Percentiles rank a stretch among this genome's conserved stretches.
Conservation (phyloP, 2,888 invertebrate genomes). For the Alitta virens region DNA sequence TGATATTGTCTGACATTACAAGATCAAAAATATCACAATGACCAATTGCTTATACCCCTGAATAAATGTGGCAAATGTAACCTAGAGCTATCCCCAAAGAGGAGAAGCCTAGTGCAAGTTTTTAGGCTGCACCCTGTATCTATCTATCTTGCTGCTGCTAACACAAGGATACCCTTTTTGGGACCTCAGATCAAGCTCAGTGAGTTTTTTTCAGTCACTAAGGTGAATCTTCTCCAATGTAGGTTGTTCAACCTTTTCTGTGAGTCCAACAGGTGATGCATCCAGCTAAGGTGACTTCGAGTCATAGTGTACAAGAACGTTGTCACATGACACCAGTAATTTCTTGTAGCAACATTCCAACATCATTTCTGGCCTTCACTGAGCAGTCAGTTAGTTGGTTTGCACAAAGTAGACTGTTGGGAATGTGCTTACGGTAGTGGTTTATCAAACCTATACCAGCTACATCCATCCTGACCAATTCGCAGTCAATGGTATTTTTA, state of each 20-base stretch:
- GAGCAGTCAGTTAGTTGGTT: background rate
- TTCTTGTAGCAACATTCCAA: background rate
- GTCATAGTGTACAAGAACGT: constrained; percentile 10
- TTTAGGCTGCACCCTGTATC: no score
- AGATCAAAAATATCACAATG: no score
- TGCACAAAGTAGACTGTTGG: background rate
- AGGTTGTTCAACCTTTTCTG: background rate
- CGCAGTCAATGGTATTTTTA: no score
- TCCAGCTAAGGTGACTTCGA: background rate
- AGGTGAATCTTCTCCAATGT: constrained; percentile 5
- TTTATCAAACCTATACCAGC: constrained; percentile 1
- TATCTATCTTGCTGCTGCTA: no score
- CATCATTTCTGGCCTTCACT: background rate
- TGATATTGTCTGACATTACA: no score
- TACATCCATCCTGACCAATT: no score
- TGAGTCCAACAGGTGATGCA: background rate
- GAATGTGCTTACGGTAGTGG: background rate
- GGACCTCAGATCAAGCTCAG: background rate
- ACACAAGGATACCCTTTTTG: constrained; percentile 1
- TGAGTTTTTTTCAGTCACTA: constrained; percentile 9
- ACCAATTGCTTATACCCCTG: no score
- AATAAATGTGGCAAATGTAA: no score
- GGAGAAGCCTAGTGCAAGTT: no score
- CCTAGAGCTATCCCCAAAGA: no score
- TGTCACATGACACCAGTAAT: background rate